Percentiles rank a stretch among this genome's conserved stretches.
These are phyloP conservation scores for Blennius ocellaris DNA, from an alignment of 2,113 vertebrate species.

Conservation along the genomic window DNA sequence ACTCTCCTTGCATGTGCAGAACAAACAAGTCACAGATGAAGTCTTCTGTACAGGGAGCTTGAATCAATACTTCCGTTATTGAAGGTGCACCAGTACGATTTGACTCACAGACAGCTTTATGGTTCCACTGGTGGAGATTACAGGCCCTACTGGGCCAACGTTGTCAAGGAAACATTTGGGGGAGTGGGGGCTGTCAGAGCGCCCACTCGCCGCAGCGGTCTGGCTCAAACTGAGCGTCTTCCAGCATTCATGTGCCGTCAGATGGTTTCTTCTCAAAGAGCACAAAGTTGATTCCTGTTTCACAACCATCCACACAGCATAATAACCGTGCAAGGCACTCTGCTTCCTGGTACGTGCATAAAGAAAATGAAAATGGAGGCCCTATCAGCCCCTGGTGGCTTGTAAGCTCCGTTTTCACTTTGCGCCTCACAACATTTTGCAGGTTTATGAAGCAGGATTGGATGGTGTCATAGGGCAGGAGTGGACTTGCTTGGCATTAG, in stretches of 20 bases:
- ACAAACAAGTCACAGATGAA: not conserved
- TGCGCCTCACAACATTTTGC: not conserved
- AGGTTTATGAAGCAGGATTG: conserved; percentile 6
- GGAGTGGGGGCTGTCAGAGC: conserved; percentile 40
- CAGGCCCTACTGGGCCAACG: conserved; percentile 59
- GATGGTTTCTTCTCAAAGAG: conserved; percentile 30
- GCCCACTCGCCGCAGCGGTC: conserved; percentile 60
- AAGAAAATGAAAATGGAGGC: conserved; percentile 5
- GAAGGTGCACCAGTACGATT: not conserved
- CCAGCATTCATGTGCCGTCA: conserved; percentile 30
- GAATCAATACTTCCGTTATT: conserved; percentile 1
- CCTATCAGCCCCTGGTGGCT: conserved; percentile 21
- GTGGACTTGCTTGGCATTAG: not conserved
- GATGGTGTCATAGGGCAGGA: not conserved
- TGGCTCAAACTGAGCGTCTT: conserved; percentile 40
- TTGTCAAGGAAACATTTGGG: conserved; percentile 78
- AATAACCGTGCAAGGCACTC: not conserved
- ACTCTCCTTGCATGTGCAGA: not conserved
- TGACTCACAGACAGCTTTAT: conserved; percentile 15
- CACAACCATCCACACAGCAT: not conserved
- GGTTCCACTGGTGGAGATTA: conserved; percentile 41
- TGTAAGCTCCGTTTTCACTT: not conserved
- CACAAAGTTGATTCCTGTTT: conserved; percentile 25
- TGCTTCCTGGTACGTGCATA: not conserved
- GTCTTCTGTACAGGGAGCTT: not conserved